A percentile compares a stretch with the other conserved stretches of the same genome.
Conservation (phyloP, 2,888 invertebrate genomes). For the Cephus nigrinus region DNA sequence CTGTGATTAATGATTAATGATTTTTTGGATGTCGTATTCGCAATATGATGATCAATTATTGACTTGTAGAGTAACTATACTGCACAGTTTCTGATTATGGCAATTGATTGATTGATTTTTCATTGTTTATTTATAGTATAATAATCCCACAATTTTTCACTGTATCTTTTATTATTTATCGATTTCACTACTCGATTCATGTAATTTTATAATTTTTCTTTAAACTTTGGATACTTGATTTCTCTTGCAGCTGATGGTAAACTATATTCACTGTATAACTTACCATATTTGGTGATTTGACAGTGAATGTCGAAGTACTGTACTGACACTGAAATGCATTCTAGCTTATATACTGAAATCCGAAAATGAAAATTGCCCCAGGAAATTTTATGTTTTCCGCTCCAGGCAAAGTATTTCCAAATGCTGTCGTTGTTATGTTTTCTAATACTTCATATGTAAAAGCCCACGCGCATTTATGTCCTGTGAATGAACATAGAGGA, state of each 20-base stretch:
- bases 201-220: neutral
- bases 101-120: neutral
- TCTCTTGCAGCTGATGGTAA: neutral
- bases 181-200: neutral
- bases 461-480: neutral
- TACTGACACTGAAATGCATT: neutral
- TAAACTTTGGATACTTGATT: neutral
- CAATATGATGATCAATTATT: too few species aligned
- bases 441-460: neutral
- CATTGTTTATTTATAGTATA: neutral
- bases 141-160: neutral
- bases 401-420: constrained; percentile 12
- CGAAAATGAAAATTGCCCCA: constrained; percentile 15
- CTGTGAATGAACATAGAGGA: neutral
- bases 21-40: neutral
- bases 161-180: neutral
- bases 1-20: neutral
- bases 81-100: neutral
- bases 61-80: too few species aligned
- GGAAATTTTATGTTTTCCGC: constrained; percentile 16
- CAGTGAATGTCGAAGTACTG: constrained; percentile 19
- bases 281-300: constrained; percentile 22
- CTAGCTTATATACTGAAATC: constrained; percentile 15
- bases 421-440: constrained; percentile 5
- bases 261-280: constrained; percentile 5